Evolutionary conservation across 2,113 vertebrate species (phyloP), one percentile per base, ranked within the genome.

Genomic region (Muscicapa adusta): DNA sequence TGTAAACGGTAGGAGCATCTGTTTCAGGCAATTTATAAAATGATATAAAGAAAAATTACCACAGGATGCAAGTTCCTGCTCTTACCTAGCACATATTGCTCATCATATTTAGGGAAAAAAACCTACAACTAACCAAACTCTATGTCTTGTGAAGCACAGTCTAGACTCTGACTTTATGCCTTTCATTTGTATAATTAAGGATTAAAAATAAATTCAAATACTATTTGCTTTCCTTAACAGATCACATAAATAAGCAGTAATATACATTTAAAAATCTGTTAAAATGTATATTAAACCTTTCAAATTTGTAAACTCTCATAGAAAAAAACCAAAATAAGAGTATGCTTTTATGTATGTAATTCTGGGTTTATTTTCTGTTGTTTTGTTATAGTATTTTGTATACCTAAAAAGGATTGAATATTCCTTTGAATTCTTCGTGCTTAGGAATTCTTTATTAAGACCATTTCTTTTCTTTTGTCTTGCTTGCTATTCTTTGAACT

Each of bases 401-500:
- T 29, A 75, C 25, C 38, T 81, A 62, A 83, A 79, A 53, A 82
- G 4, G 6, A 48, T 47, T 24, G 61, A 79, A 7, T 89, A 71
- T 63, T 38, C 73, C 50, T 89, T 70, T 36, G 68, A 40, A 73
- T 75, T 60, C 51, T 53, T 82, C 18, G 10, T 93, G 74, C 57
- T 65, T 58, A 74, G 34, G 34, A 93, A 91, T 94, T 89, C 25
- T 93, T 90, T 91, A 56, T 78, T 71, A 91, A 94, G 31, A 15
- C 8, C 6, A 43, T 48, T 74, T 81, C 36, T 96, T 95, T 38
- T 45, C 47, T 65, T 85, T 43, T 48, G 47, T 96, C 43, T 63
- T 90, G 58, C 29, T 94, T 94, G 67, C 80, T 95, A 74, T 91
- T 92, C 74, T 96, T 96, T 95, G 60, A 97, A 96, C 85, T 90